Evolutionary conservation across 37 sponge, comb jelly and placozoan genomes (phyloP).

Genomic region (Haliclona indistincta): DNA sequence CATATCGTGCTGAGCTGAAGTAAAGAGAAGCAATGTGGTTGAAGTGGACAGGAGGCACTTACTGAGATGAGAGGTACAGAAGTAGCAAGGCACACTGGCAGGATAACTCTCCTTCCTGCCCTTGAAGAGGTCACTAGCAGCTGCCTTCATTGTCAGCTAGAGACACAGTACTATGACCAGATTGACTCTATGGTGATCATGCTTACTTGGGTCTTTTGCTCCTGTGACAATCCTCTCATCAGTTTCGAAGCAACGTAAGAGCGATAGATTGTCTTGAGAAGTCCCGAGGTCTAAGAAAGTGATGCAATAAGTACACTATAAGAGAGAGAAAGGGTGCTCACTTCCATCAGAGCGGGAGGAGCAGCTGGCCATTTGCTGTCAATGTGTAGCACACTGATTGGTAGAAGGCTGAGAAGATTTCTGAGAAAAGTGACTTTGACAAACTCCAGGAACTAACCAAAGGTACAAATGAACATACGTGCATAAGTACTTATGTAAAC

Average conservation of each 20-base stretch:
- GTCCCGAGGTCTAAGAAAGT: conserved; percentile 32
- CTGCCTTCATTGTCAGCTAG: conserved; percentile 51
- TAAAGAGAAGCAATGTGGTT: not conserved
- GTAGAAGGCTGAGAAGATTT: conserved; percentile 37
- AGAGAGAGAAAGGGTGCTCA: not conserved
- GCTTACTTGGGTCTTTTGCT: conserved; percentile 55
- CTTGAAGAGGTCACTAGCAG: conserved; percentile 72
- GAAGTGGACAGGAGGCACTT: not conserved
- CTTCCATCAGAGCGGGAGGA: conserved; percentile 40
- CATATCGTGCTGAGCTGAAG: conserved; percentile 32
- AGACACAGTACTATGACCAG: not conserved
- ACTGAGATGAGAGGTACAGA: conserved; percentile 54
- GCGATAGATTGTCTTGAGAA: conserved; percentile 48
- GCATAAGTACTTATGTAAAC: not conserved
- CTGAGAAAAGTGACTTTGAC: conserved; percentile 64
- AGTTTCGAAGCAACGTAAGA: conserved; percentile 32
- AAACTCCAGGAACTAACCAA: conserved; percentile 72
- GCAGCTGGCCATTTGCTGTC: conserved; percentile 52
- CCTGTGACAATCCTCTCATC: conserved; percentile 47
- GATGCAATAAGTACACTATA: not conserved
- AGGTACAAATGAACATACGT: not conserved
- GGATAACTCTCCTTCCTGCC: conserved; percentile 62
- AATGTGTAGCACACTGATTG: conserved; percentile 36
- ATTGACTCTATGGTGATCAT: not conserved
- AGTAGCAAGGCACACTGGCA: conserved; percentile 51